phyloP scores from a whole-genome alignment of 2,888 invertebrate species.

The Vanessa cardui region DNA sequence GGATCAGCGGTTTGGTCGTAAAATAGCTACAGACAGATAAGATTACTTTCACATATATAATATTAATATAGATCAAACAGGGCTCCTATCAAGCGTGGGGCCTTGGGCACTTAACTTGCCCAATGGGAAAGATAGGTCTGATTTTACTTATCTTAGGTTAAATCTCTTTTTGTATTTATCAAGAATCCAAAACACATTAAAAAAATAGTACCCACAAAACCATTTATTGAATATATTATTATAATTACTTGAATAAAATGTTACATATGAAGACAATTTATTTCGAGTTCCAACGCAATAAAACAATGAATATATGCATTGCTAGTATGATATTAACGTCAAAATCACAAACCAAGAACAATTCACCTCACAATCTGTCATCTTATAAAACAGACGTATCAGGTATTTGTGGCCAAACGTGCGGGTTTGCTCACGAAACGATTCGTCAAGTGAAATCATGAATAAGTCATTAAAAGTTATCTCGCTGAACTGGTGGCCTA shows the following conservation, averaged over 20 bases:
- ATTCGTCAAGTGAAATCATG: constrained; percentile 49
- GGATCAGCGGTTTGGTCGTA: no score
- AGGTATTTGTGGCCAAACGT: constrained; percentile 46
- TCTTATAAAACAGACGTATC: constrained; percentile 23
- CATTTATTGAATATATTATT: no score
- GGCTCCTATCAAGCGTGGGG: no score
- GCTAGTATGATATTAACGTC: constrained; percentile 11
- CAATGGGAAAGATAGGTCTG: no score
- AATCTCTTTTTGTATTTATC: no score
- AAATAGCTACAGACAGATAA: no score
- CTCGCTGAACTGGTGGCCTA: constrained; percentile 63
- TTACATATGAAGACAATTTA: neutral
- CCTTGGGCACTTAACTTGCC: no score
- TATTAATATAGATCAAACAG: no score
- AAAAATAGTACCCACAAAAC: no score
- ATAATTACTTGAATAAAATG: neutral
- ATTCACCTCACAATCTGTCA: constrained; percentile 3
- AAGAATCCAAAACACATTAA: no score
- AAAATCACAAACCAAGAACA: constrained; percentile 10
- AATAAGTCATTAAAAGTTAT: constrained; percentile 70
- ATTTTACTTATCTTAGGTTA: no score
- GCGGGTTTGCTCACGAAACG: constrained; percentile 49
- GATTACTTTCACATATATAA: no score
- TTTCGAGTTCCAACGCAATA: neutral
- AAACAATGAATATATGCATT: neutral